These are phyloP conservation scores for Neostethus bicornis DNA, from an alignment of 2,797 vertebrate species.

Conservation along the genomic window DNA sequence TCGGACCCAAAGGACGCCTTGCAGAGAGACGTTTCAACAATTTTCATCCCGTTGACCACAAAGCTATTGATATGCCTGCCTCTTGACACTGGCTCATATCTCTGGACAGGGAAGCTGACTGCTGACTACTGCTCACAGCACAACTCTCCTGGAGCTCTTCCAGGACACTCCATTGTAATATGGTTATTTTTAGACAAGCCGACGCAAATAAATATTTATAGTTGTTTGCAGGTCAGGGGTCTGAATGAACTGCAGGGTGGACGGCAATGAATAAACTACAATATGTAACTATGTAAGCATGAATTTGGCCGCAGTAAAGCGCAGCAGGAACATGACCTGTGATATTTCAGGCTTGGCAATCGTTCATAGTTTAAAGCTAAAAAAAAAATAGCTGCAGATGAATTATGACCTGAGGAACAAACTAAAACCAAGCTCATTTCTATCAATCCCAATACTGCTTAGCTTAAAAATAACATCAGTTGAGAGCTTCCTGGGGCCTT, in stretches of 20 bases:
- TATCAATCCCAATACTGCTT: conserved; percentile 37
- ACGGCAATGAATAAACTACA: conserved; percentile 49
- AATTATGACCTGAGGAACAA: conserved; percentile 19
- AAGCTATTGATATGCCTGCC: conserved; percentile 74
- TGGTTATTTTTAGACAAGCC: conserved; percentile 78
- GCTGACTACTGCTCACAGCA: conserved; percentile 72
- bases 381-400: conserved; percentile 13
- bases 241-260: conserved; percentile 53
- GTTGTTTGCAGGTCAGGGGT: conserved; percentile 76
- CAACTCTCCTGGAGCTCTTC: conserved; percentile 65
- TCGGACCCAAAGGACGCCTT: conserved; percentile 60
- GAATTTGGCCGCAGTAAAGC: conserved; percentile 46
- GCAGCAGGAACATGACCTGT: conserved; percentile 20
- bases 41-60: conserved; percentile 62
- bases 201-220: conserved; percentile 81
- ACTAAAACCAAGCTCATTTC: conserved; percentile 19
- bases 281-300: conserved; percentile 56
- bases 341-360: conserved; percentile 31
- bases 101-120: conserved; percentile 60
- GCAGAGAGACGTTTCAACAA: conserved; percentile 59
- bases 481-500: conserved; percentile 31
- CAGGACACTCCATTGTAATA: conserved; percentile 75
- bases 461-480: conserved; percentile 36
- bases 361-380: conserved; percentile 16
- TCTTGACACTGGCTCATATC: conserved; percentile 63